Base-by-base conservation (phyloP, 2,113 vertebrate genomes). In the Tupaia tana region DNA sequence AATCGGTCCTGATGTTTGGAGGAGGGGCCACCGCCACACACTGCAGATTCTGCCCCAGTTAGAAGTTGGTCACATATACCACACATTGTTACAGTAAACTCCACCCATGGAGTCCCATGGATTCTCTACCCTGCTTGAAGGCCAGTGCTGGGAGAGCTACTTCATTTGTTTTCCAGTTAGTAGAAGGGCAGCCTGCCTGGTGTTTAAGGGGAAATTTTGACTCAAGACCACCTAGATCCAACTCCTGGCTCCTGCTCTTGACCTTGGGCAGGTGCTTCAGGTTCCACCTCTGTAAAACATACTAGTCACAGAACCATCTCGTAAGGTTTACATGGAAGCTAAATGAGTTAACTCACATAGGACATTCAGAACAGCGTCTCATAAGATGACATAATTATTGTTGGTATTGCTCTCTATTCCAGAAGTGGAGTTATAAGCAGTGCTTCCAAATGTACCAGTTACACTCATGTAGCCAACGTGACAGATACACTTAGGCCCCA, bases 241-340 rank as follows among this genome's bases (percentile, higher is more conserved):
- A 91, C 63, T 52, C 84, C 31, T 82, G 43, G 77, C 5, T 1
- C 24, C 16, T 43, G 66, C 25, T 90, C 54, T 85, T 87, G 54
- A 82, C 6, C 10, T 70, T 94, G 86, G 34, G 77, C 58, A 89
- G n/a, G 14, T 74, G 70, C 31, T 78, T 95, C 81, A 29, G 18
- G 78, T 78, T 92, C 73, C 29, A 56, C 22, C 4, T 91, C 66
- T 91, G 27, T 84, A 58, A 96, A 91, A 82, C 14, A 59, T 9
- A 56, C 15, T 1, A 63, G 5, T 81, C 34, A 61, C 31, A 89
- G 19, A n/a, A 34, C 52, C 25, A 15, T 84, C n/a, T 64, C 0
- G 0, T 85, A 78, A 89, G 19, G 73, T 0, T 27, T 14, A 61
- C 20, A 14, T 24, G 27, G 66, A 18, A 75, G 27, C 90, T 90